These are phyloP conservation scores for Anthonomus grandis DNA, from an alignment of 1,140 invertebrate species.

Conservation along the genomic window DNA sequence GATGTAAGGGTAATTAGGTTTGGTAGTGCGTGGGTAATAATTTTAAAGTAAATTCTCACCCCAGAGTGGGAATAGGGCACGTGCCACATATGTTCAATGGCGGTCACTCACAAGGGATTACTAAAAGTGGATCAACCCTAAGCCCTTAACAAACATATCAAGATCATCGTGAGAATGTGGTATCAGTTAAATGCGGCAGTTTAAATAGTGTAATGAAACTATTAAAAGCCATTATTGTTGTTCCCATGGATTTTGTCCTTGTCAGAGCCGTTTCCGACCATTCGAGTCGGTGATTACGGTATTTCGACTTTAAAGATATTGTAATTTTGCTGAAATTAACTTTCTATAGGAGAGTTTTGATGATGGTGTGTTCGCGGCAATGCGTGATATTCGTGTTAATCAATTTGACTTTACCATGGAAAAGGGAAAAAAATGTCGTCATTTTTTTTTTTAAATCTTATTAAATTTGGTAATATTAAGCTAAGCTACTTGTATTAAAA, in stretches of 20 bases:
- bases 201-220: conserved; percentile 18
- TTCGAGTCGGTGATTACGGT: background rate
- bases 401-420: too few species aligned
- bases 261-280: background rate
- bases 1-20: too few species aligned
- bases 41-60: conserved; percentile 16
- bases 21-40: too few species aligned
- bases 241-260: conserved; percentile 2
- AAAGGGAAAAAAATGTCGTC: too few species aligned
- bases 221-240: conserved; percentile 13
- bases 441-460: too few species aligned
- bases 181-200: conserved; percentile 7
- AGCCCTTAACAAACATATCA: conserved; percentile 9
- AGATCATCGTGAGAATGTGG: conserved; percentile 19
- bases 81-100: conserved; percentile 14
- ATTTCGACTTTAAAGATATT: background rate
- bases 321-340: conserved; percentile 1
- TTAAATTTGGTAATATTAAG: too few species aligned
- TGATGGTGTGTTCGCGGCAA: too few species aligned
- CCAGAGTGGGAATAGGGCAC: conserved; percentile 22
- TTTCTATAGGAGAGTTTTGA: conserved; percentile 5
- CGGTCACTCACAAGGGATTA: conserved; percentile 17
- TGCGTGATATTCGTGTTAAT: too few species aligned
- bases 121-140: conserved; percentile 17
- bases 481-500: too few species aligned